Conservation (phyloP, 2,797 vertebrate genomes). For the Rhadinocentrus ornatus region DNA sequence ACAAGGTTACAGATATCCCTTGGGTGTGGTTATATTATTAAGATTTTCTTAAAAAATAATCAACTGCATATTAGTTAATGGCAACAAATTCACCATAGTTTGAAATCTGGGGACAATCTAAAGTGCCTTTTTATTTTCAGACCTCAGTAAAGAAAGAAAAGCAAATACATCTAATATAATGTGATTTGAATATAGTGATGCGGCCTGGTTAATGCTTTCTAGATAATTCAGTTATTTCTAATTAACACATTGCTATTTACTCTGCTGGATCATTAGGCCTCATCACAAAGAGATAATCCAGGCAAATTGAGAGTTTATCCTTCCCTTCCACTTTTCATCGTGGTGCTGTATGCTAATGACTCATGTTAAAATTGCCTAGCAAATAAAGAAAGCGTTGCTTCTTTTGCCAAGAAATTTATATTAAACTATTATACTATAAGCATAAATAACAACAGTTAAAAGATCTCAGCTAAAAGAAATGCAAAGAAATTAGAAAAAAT, state of each 20-base stretch:
- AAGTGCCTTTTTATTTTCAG: constrained; percentile 3
- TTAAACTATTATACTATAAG: constrained; percentile 13
- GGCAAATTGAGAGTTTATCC: constrained; percentile 83
- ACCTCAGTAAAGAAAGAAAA: constrained; percentile 38
- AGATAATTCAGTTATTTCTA: constrained; percentile 83
- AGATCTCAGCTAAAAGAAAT: background rate
- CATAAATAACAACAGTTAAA: constrained; percentile 5
- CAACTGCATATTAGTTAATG: background rate
- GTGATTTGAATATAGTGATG: constrained; percentile 56
- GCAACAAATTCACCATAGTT: background rate
- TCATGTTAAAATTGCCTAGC: constrained; percentile 67
- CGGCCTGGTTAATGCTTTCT: constrained; percentile 67
- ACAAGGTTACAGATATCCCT: background rate
- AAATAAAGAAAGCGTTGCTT: constrained; percentile 73
- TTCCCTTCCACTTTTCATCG: constrained; percentile 68
- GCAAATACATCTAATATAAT: constrained; percentile 21
- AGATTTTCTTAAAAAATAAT: background rate
- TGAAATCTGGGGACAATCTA: constrained; percentile 2
- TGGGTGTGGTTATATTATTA: background rate
- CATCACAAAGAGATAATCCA: constrained; percentile 85
- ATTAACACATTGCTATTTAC: constrained; percentile 88
- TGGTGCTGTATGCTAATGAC: constrained; percentile 75
- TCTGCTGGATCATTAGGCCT: constrained; percentile 83
- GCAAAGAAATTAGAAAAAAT: background rate
- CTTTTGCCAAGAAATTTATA: constrained; percentile 67